Evolutionary conservation across 2,888 invertebrate species (phyloP).

Genomic region (Drosophila maculinotata): DNA sequence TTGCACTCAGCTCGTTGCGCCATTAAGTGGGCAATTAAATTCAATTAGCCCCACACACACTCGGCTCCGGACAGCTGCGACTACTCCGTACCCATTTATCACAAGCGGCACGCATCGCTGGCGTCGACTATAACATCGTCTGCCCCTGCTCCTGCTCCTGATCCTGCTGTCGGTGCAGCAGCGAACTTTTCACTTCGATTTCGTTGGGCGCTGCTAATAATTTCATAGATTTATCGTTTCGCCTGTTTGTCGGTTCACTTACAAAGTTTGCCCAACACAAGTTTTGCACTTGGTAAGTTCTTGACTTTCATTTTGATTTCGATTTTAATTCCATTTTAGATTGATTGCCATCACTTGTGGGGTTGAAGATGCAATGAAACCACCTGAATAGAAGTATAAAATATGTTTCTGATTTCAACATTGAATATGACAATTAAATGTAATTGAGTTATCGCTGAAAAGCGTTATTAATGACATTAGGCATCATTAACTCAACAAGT

Average conservation of each 20-base stretch:
- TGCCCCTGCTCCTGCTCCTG: neutral
- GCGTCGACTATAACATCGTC: slow-evolving; percentile 1
- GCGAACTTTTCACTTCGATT: slow-evolving; percentile 52
- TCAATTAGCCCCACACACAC: slow-evolving; percentile 79
- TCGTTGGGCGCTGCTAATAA: slow-evolving; percentile 65
- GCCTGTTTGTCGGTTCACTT: slow-evolving; percentile 25
- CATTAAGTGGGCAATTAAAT: slow-evolving; percentile 84
- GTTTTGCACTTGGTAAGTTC: slow-evolving; percentile 10
- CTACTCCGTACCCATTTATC: slow-evolving; percentile 51
- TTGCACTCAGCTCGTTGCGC: slow-evolving; percentile 79
- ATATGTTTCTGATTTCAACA: no score
- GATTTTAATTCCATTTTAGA: slow-evolving; percentile 37
- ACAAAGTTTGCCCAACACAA: slow-evolving; percentile 22
- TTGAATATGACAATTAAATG: no score
- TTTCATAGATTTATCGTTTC: slow-evolving; percentile 71
- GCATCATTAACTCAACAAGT: no score
- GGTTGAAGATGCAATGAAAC: no score
- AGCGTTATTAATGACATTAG: no score
- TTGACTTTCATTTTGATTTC: slow-evolving; percentile 38
- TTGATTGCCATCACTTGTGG: no score
- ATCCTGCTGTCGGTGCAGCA: slow-evolving; percentile 4
- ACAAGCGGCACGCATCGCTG: slow-evolving; percentile 28
- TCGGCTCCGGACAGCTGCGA: slow-evolving; percentile 23
- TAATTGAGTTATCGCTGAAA: no score
- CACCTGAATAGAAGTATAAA: no score